Evolutionary conservation across 2,888 invertebrate genomes (phyloP).

Genomic region (Gandaritis pyraliata): DNA sequence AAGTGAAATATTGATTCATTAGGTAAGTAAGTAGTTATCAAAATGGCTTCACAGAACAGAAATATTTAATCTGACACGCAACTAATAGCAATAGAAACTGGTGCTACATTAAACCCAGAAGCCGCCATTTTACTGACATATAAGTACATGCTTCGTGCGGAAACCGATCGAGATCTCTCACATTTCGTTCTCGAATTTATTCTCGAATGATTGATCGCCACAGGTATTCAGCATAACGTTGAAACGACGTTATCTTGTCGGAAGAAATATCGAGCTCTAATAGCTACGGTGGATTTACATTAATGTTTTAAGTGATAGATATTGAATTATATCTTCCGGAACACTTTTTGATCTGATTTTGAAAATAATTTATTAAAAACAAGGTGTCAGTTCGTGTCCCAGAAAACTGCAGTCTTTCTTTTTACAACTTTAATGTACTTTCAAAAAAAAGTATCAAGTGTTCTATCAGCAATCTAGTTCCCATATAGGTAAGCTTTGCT

Average conservation of each 20-base stretch:
- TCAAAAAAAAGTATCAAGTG: no score
- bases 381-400: neutral
- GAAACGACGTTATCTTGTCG: conserved; percentile 41
- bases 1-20: neutral
- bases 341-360: conserved; percentile 6
- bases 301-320: conserved; percentile 26
- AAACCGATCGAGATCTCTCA: conserved; percentile 37
- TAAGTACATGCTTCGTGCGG: conserved; percentile 50
- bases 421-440: no score
- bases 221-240: conserved; percentile 42
- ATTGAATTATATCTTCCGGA: conserved; percentile 30
- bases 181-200: conserved; percentile 42
- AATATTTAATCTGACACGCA: conserved; percentile 26
- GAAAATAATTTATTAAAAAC: neutral
- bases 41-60: conserved; percentile 1
- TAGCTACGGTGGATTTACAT: conserved; percentile 28
- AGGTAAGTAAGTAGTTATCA: neutral
- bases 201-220: conserved; percentile 48
- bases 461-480: no score
- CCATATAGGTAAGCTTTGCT: no score
- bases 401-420: neutral
- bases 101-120: conserved; percentile 49
- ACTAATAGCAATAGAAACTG: conserved; percentile 39
- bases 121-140: conserved; percentile 54
- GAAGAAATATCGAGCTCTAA: conserved; percentile 34